Percentiles rank a stretch among this genome's conserved stretches.
phyloP scores from a whole-genome alignment of 37 sponge, comb jelly and placozoan species.

The Theonella swinhoei region DNA sequence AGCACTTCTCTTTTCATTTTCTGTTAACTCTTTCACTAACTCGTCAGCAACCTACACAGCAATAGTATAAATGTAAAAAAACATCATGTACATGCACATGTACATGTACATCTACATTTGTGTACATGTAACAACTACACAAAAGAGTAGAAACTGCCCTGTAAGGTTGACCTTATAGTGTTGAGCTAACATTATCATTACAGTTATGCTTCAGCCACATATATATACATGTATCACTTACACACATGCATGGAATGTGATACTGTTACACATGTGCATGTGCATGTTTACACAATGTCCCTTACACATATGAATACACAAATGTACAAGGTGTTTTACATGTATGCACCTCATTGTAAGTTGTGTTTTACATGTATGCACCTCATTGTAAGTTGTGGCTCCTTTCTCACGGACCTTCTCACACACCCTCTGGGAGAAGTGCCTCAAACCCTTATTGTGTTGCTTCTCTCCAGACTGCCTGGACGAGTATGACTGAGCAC shows the following conservation, averaged over 20 bases:
- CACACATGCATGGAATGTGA: no score
- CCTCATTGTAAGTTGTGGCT: slow-evolving; percentile 94
- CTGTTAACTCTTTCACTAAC: slow-evolving; percentile 88
- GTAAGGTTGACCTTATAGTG: no score
- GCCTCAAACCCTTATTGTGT: slow-evolving; percentile 86
- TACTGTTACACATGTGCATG: no score
- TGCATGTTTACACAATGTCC: no score
- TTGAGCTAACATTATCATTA: no score
- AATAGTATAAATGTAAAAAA: not conserved
- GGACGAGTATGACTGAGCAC: slow-evolving; percentile 12
- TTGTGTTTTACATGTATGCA: no score
- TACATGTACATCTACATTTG: slow-evolving; percentile 4
- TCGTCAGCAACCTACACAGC: slow-evolving; percentile 93
- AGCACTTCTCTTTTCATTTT: slow-evolving; percentile 49
- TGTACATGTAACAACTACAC: not conserved
- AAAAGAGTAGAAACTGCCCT: no score
- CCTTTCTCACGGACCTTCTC: slow-evolving; percentile 97
- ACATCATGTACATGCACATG: not conserved
- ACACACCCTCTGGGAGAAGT: slow-evolving; percentile 95
- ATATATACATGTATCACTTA: no score
- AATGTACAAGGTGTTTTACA: no score
- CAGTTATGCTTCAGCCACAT: no score
- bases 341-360: no score
- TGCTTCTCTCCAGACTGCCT: slow-evolving; percentile 68
- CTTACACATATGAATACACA: no score